phyloP scores from a whole-genome alignment of 2,113 vertebrate species.

The Rostratula benghalensis region DNA sequence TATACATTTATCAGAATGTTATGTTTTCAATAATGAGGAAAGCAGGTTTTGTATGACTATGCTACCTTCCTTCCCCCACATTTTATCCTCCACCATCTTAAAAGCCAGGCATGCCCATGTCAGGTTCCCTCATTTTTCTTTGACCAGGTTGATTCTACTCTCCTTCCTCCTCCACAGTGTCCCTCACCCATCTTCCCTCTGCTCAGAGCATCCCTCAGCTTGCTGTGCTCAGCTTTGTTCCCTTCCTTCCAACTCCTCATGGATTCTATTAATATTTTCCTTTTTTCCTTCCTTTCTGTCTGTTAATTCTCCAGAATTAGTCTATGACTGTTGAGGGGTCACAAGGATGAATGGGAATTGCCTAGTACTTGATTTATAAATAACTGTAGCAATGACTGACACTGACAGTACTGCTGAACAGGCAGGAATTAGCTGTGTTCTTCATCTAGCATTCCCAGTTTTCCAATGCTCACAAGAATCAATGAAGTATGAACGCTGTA shows the following conservation, averaged over 20 bases:
- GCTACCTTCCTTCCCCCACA: background rate
- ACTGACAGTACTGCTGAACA: background rate
- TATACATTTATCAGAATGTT: background rate
- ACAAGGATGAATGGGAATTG: background rate
- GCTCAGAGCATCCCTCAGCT: background rate
- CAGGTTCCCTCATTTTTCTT: background rate
- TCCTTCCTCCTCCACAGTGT: rapidly evolving
- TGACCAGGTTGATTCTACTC: background rate
- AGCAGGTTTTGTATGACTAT: background rate
- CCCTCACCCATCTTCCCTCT: background rate
- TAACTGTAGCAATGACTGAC: background rate
- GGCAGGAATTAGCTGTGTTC: background rate
- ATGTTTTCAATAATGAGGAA: background rate
- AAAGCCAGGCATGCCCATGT: background rate
- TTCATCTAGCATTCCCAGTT: background rate
- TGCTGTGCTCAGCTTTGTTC: background rate
- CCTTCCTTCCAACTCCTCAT: background rate
- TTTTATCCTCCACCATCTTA: background rate
- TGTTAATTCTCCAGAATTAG: background rate
- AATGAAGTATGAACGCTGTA: background rate
- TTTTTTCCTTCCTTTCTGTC: background rate
- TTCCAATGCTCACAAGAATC: background rate
- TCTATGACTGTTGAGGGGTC: background rate
- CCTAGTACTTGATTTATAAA: background rate
- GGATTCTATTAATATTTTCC: background rate